Evolutionary conservation across 2,888 invertebrate genomes (phyloP).

Genomic region (Saturnia pavonia): DNA sequence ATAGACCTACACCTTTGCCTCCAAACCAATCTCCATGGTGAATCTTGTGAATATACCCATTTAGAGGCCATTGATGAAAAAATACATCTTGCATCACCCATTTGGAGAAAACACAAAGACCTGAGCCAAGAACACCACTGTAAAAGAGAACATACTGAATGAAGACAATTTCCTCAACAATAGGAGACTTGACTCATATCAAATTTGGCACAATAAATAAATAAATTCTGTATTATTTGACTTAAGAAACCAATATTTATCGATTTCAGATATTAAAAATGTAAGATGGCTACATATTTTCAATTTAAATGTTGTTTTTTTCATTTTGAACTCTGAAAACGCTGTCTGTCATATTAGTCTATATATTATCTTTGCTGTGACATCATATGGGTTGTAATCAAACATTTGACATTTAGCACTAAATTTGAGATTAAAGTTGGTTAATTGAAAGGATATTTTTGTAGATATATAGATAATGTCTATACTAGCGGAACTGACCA

Average conservation of each 20-base stretch:
- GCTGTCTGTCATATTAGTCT: too few species aligned
- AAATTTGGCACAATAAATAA: too few species aligned
- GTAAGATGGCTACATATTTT: too few species aligned
- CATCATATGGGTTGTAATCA: too few species aligned
- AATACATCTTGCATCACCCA: conserved; percentile 92
- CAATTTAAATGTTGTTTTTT: too few species aligned
- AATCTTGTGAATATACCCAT: conserved; percentile 97
- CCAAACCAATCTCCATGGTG: conserved; percentile 99
- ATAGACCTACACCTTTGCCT: conserved; percentile 96
- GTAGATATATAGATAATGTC: neutral
- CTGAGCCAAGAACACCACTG: conserved; percentile 96
- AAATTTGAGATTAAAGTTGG: neutral
- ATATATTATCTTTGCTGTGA: too few species aligned
- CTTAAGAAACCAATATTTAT: too few species aligned
- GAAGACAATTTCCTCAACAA: neutral
- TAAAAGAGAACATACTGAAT: neutral
- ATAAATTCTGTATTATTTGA: too few species aligned
- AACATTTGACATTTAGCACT: too few species aligned
- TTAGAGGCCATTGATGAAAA: conserved; percentile 97
- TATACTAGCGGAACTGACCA: neutral
- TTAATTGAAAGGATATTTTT: neutral
- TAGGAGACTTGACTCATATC: too few species aligned
- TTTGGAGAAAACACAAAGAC: conserved; percentile 92
- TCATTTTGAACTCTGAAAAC: too few species aligned
- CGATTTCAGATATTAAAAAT: too few species aligned